Conservation (phyloP, 2,113 vertebrate species). For the Raphicerus campestris region DNA sequence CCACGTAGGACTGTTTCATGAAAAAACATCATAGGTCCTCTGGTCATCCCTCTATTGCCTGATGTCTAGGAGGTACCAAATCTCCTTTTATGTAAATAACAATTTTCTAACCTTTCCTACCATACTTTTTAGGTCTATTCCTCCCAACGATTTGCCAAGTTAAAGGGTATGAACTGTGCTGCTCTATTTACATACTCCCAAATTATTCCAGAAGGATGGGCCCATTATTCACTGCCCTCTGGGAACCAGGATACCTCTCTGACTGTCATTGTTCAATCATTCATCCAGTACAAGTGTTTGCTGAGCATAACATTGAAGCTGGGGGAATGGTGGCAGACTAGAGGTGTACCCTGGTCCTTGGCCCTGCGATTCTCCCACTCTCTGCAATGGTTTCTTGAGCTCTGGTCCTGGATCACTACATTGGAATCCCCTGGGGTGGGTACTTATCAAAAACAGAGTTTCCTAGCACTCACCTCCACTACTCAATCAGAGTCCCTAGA, state of each 20-base stretch:
- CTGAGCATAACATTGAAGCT: too few relatives aligned
- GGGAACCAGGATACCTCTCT: background rate
- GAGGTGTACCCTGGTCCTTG: fast-evolving
- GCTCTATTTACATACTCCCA: background rate
- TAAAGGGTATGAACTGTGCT: background rate
- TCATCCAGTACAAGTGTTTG: background rate
- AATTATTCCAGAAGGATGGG: background rate
- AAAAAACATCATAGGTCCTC: background rate
- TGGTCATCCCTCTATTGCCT: background rate
- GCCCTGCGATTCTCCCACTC: too few relatives aligned
- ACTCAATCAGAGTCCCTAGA: background rate
- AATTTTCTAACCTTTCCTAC: background rate
- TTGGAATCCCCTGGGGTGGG: background rate
- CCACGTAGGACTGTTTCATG: background rate
- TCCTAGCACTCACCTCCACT: background rate
- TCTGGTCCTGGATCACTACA: background rate
- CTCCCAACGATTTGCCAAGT: background rate
- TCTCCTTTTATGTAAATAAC: background rate
- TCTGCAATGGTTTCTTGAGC: background rate
- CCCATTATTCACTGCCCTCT: background rate
- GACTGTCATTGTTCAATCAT: background rate
- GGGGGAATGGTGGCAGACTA: background rate
- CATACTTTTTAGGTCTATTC: background rate
- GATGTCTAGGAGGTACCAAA: background rate
- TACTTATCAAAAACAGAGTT: background rate